Evolutionary conservation across 2,888 invertebrate species (phyloP), one percentile per base, ranked within the genome.

Genomic region (Eupithecia centaureata): DNA sequence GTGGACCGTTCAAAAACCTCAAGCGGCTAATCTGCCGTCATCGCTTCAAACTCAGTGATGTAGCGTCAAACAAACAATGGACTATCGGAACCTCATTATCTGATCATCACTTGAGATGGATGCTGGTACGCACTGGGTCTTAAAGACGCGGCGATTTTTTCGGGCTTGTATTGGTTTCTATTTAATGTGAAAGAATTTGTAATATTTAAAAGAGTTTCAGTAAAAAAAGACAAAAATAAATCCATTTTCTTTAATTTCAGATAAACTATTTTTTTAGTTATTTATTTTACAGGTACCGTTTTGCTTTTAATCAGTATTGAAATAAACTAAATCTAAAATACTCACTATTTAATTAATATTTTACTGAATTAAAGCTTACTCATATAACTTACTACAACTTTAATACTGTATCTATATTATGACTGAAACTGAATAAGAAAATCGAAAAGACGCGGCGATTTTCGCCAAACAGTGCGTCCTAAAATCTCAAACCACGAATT

Each of bases 81-180:
- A 70, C 71, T 72, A 73, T 73, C 75, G 61, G 71, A 73, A 76
- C 72, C 77, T 77, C 73, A 77, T 77, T 77, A 77, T 74, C 73
- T 70, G 73, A 75, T 74, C 72, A 75, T 70, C 71, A 70, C 63
- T 61, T 38, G 65, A 74, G 72, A 73, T 64, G 70, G 70, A 71
- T 67, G 62, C 33, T 18, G 51, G n/a, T n/a, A 74, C 81, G 68
- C 79, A 81, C 79, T 76, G 67, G 47, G 59, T 38, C 5, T 12
- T 4, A 3, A 25, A 69, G 69, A 73, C 72, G 76, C 66, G 5
- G 70, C 74, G 65, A 61, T 63, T 65, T 22, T 35, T 12, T n/a
- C 42, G 25, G 5, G 1, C 10, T 25, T 13, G 13, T 25, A 27
- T 0, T 12, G 52, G 15, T 22, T 12, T 22, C 47, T 47, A 22